Evolutionary conservation across 37 sponge, comb jelly and placozoan genomes (phyloP), one percentile per base, ranked within the genome.

Genomic region (Amphimedon queenslandica): DNA sequence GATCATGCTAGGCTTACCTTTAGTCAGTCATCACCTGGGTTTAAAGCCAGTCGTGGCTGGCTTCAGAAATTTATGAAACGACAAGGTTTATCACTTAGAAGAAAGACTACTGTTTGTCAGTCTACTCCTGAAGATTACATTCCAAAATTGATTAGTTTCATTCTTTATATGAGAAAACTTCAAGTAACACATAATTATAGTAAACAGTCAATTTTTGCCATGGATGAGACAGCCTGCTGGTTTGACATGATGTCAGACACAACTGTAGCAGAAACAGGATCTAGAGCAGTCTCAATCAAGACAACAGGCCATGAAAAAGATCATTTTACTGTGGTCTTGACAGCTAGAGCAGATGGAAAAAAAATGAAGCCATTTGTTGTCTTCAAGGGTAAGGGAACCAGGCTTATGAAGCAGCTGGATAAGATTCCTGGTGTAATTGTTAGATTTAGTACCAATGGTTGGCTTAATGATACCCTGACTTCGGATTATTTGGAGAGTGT

Each of bases 201-300:
- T n/a, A n/a, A n/a, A n/a, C n/a, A n/a, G n/a, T n/a, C n/a, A n/a
- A 74, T 61, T 58, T 53, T 28, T 20, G 71, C 75, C 67, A 78
- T 75, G 79, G 86, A 84, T 56, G 86, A 84, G 72, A 84, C 79
- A 37, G 65, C 86, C 68, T 56, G 63, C 58, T 87, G 81, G 87
- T 39, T 80, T 40, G 75, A 87, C 35, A 77, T 77, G 76, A 70
- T 71, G 21, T 35, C 36, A n/a, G 63, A 68, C 33, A 66, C 70
- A 11, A 83, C 84, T 31, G 64, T 83, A 8, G 64, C 38, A 23
- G 16, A 11, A 4, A 42, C 34, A 37, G 85, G 78, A 43, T 3
- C 10, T 3, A 33, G 69, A 1, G 72, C 80, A 4, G 71, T 84
- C 11, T 67, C 73, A 27, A 24, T 84, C 6, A 31, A 34, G 16